phyloP scores from a whole-genome alignment of 2,797 vertebrate species.

The Galagoides demidoff region DNA sequence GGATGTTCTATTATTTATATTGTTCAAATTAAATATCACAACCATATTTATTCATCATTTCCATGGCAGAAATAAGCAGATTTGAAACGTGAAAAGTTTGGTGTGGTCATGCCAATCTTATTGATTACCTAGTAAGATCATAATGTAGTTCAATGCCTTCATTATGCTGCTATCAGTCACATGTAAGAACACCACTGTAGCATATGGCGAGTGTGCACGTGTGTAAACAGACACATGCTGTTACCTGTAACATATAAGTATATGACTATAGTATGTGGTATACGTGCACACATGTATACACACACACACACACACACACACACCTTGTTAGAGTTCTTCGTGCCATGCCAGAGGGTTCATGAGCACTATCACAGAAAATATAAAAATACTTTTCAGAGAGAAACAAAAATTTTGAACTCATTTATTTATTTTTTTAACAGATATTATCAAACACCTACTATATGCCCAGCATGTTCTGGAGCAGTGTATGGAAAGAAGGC shows the following conservation, averaged over 20 bases:
- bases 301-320: not conserved
- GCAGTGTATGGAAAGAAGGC: not conserved
- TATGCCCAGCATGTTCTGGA: not conserved
- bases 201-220: too few relatives aligned
- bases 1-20: slow-evolving; percentile 68
- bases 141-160: not conserved
- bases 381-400: not conserved
- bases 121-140: not conserved
- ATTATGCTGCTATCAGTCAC: not conserved
- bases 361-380: not conserved
- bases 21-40: slow-evolving; percentile 67
- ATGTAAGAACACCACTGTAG: not conserved
- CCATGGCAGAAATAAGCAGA: slow-evolving; percentile 7
- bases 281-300: rapidly evolving
- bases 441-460: not conserved
- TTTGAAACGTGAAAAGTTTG: not conserved
- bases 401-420: not conserved
- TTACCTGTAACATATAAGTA: not conserved
- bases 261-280: too few relatives aligned
- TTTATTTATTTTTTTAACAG: not conserved
- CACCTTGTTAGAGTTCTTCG: not conserved
- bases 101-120: not conserved
- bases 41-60: slow-evolving; percentile 26
- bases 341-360: not conserved
- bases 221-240: not conserved